phyloP scores from a whole-genome alignment of 2,797 vertebrate genomes.

The Chloroceryle amazona region DNA sequence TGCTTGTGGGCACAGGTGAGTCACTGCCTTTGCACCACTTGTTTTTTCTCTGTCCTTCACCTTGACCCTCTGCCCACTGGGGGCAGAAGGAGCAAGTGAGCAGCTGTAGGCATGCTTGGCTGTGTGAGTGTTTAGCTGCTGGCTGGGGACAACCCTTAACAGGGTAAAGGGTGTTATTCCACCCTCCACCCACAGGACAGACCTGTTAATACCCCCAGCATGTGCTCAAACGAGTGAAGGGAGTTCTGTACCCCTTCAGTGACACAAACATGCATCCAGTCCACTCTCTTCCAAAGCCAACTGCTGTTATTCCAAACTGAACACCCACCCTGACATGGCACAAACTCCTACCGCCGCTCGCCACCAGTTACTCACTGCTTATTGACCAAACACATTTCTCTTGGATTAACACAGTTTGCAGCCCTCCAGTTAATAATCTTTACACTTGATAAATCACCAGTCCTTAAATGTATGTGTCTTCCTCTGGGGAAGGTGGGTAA shows the following conservation, averaged over 20 bases:
- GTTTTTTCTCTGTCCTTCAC: not conserved
- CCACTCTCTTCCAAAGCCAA: not conserved
- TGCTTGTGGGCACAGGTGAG: not conserved
- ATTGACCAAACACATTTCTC: not conserved
- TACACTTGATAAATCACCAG: not conserved
- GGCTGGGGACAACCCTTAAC: not conserved
- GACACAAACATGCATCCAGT: not conserved
- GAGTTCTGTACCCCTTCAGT: not conserved
- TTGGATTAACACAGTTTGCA: not conserved
- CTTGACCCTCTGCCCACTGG: not conserved
- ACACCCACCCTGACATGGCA: not conserved
- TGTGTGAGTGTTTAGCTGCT: not conserved
- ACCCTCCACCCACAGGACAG: not conserved
- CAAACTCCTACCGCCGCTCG: not conserved
- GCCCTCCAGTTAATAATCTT: not conserved
- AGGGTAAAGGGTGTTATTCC: not conserved
- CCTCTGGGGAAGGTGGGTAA: not conserved
- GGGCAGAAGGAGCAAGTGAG: not conserved
- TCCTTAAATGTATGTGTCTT: not conserved
- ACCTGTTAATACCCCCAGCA: not conserved
- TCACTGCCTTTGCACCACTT: not conserved
- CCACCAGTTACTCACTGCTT: not conserved
- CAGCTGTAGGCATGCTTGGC: not conserved
- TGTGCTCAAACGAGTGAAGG: not conserved
- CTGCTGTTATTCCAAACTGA: not conserved